phyloP scores from a whole-genome alignment of 2,888 invertebrate genomes.

The Xestoiulus laeticollis region DNA sequence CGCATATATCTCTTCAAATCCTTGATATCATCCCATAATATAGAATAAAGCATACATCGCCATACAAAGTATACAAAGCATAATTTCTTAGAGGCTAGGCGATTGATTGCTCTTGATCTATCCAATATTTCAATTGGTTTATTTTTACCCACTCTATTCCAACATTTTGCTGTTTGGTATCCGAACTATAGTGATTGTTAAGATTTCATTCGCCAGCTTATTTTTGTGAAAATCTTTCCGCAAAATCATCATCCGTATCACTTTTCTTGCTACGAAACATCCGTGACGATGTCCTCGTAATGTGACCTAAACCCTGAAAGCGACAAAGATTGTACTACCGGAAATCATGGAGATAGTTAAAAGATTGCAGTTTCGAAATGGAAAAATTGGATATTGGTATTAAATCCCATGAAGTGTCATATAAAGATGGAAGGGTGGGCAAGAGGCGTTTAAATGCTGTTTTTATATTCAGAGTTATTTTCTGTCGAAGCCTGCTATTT shows the following conservation, averaged over 20 bases:
- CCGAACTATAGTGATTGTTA: background rate
- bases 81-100: background rate
- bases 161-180: background rate
- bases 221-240: background rate
- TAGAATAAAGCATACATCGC: background rate
- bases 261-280: background rate
- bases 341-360: background rate
- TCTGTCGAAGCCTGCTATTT: background rate
- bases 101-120: background rate
- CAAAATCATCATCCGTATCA: background rate
- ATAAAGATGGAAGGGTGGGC: background rate
- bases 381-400: background rate
- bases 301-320: background rate
- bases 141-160: background rate
- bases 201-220: background rate
- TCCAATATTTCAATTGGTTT: background rate
- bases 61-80: conserved; percentile 23
- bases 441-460: background rate
- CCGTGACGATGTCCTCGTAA: background rate
- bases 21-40: conserved; percentile 30
- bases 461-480: background rate
- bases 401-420: background rate
- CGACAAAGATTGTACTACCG: background rate
- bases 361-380: background rate
- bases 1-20: conserved; percentile 1